These are phyloP conservation scores for Pteropus alecto DNA, from an alignment of 2,113 vertebrate species.

Conservation along the genomic window DNA sequence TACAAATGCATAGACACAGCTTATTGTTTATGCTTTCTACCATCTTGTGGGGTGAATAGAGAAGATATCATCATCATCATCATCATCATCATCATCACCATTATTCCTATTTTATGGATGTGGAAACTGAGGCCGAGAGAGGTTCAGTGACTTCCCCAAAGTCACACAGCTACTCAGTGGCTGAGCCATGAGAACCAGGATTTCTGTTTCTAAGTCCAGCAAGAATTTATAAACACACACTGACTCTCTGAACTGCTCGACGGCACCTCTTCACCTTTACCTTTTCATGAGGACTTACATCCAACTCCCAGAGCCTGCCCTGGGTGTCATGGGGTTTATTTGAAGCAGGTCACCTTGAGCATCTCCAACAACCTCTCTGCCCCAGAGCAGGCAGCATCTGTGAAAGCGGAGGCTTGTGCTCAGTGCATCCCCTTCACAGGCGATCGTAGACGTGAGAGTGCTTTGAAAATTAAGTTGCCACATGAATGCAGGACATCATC, in stretches of 20 bases:
- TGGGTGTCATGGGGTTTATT: background rate
- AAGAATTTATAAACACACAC: background rate
- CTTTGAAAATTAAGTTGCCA: constrained; percentile 3
- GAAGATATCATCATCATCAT: background rate
- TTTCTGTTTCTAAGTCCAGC: background rate
- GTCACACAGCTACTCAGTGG: background rate
- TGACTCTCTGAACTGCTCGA: background rate
- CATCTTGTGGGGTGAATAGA: no score
- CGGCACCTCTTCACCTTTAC: background rate
- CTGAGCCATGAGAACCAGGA: background rate
- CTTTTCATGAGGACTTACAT: background rate
- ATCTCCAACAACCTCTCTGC: background rate
- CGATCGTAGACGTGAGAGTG: background rate
- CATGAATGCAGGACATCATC: background rate
- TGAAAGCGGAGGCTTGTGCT: background rate
- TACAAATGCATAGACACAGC: no score
- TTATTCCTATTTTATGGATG: background rate
- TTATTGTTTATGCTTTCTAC: background rate
- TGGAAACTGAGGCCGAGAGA: background rate
- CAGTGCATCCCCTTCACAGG: background rate
- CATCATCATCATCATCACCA: background rate
- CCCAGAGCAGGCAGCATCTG: background rate
- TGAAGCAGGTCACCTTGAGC: background rate
- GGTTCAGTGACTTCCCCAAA: background rate
- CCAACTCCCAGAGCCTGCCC: background rate